Evolutionary conservation across 2,113 vertebrate species (phyloP), one percentile per base, ranked within the genome.

Genomic region (Neolamprologus caudopunctatus): DNA sequence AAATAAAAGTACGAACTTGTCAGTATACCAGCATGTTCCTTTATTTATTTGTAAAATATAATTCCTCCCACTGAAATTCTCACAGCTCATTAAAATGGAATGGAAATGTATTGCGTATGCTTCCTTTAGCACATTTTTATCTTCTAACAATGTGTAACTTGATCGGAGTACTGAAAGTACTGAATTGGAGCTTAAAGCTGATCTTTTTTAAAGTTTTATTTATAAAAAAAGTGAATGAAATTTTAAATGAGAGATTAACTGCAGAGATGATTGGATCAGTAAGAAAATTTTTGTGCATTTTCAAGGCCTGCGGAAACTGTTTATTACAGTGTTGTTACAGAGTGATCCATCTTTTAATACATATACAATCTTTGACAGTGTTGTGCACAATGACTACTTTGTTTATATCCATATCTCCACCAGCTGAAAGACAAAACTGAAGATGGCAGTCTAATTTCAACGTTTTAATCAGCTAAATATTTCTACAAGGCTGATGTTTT

Each of bases 261-360:
- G 75, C 19, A 54, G 28, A 54, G 50, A 51, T 78, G 26, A 51
- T 13, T 28, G 40, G 45, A 78, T 51, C 12, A 35, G 10, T 79
- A n/a, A 53, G 47, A 53, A 21, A 0, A 5, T 2, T 0, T 2
- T 1, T 53, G 19, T 79, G 75, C 11, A 0, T 51, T 51, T 33
- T n/a, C 28, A 10, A 14, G 28, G 0, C 0, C 75, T 53, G 40
- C 1, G 4, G 71, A 50, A 19, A 50, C 1, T 75, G 40, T 28
- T 75, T 75, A 47, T 75, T 75, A 75, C 68, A 19, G 68, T 47
- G 40, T 47, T 51, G 47, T 79, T 79, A 81, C 80, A 3, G 33
- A 81, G 24, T 57, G 14, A 57, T 1, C 8, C 35, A 13, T 81
- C 35, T 57, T 58, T 58, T 19, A 58, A 17, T 14, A 28, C 33